Percentiles rank a stretch among this genome's conserved stretches.
Evolutionary conservation across 2,888 invertebrate genomes (phyloP).

Genomic region (Phaedon cochleariae): DNA sequence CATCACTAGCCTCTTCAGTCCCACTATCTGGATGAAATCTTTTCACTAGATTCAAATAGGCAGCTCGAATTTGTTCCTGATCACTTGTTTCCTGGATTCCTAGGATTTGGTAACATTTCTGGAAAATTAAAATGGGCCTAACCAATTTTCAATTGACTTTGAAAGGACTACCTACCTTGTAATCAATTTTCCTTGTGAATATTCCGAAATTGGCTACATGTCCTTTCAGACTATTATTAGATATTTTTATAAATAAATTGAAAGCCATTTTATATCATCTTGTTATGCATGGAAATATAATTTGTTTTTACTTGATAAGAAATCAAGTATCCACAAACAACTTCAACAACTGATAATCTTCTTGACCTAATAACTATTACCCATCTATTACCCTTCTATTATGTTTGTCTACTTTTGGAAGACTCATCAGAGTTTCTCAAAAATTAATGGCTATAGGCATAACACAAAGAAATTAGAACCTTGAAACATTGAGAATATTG

Average conservation of each 20-base stretch:
- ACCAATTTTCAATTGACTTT: background rate
- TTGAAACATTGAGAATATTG: too few relatives aligned
- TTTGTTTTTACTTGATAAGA: background rate
- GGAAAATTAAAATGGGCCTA: slow-evolving; percentile 38
- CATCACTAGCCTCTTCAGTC: slow-evolving; percentile 72
- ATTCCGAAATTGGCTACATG: slow-evolving; percentile 35
- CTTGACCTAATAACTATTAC: background rate
- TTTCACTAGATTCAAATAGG: slow-evolving; percentile 81
- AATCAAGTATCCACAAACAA: background rate
- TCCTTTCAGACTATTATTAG: slow-evolving; percentile 9
- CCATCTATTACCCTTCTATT: too few relatives aligned
- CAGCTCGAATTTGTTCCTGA: slow-evolving; percentile 74
- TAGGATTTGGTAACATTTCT: slow-evolving; percentile 76
- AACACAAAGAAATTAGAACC: background rate
- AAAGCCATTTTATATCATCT: slow-evolving; percentile 9
- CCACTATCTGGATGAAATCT: slow-evolving; percentile 87
- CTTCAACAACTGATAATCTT: background rate
- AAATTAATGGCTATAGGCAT: background rate
- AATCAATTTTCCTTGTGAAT: slow-evolving; percentile 36
- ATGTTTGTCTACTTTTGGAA: background rate
- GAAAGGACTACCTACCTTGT: slow-evolving; percentile 33
- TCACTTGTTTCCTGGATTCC: slow-evolving; percentile 74
- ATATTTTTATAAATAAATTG: slow-evolving; percentile 12
- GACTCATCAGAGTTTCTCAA: background rate
- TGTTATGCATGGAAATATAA: background rate